These are phyloP conservation scores for Nasalis larvatus DNA, from an alignment of 2,113 vertebrate species.

Conservation along the genomic window DNA sequence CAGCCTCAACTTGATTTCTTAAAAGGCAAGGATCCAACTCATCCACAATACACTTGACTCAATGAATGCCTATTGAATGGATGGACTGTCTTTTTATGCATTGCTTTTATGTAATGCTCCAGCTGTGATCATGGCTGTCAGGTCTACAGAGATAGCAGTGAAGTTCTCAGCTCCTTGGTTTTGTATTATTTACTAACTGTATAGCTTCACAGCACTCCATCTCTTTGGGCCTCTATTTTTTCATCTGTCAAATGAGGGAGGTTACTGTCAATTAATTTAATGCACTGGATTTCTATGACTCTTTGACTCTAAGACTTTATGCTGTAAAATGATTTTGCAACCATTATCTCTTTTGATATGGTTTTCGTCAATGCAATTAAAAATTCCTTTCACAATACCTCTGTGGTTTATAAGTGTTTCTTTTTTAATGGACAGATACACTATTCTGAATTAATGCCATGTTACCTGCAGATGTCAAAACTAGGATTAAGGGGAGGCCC, in stretches of 20 bases:
- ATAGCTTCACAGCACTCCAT: not conserved
- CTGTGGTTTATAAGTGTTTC: not conserved
- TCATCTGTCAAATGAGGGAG: not conserved
- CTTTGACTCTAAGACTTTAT: not conserved
- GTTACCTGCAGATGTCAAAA: conserved; percentile 3
- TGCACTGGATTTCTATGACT: not conserved
- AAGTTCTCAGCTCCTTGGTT: not conserved
- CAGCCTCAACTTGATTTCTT: not conserved
- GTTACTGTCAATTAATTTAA: not conserved
- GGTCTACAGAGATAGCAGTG: not conserved
- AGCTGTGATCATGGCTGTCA: not conserved
- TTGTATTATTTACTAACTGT: not conserved
- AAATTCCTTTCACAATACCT: not conserved
- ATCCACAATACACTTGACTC: not conserved
- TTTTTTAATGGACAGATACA: not conserved
- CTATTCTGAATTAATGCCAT: not conserved
- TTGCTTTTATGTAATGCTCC: not conserved
- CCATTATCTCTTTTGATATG: not conserved
- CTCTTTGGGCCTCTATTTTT: not conserved
- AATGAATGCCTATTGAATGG: not conserved
- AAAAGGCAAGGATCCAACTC: not conserved
- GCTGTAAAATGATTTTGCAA: conserved; percentile 1
- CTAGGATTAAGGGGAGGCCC: not conserved
- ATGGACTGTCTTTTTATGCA: not conserved
- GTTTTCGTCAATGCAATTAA: not conserved